Evolutionary conservation across 2,797 vertebrate species (phyloP).

Genomic region (Echeneis naucrates): DNA sequence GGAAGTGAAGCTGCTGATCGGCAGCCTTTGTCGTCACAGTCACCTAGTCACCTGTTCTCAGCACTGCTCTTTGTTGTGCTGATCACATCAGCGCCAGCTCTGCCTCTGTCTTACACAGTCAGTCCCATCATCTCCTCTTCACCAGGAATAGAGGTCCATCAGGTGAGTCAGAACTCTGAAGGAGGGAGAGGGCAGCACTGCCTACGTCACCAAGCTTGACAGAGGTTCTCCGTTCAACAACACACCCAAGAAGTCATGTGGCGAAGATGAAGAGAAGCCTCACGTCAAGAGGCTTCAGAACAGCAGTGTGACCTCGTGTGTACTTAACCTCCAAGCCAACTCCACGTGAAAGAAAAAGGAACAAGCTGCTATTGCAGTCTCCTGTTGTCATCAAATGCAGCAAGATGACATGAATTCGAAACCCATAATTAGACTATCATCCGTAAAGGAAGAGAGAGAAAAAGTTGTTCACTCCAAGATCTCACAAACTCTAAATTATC

Average conservation of each 20-base stretch:
- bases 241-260: conserved; percentile 7
- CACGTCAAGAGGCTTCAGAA: background rate
- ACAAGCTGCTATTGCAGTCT: conserved; percentile 11
- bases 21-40: conserved; percentile 27
- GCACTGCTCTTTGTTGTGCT: conserved; percentile 54
- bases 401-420: conserved; percentile 25
- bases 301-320: conserved; percentile 14
- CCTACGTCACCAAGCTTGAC: conserved; percentile 71
- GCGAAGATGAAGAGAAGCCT: conserved; percentile 18
- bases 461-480: background rate
- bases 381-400: conserved; percentile 18
- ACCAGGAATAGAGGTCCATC: conserved; percentile 72
- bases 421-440: background rate
- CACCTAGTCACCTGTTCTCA: conserved; percentile 30
- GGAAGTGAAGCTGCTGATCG: conserved; percentile 6
- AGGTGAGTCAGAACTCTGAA: conserved; percentile 80
- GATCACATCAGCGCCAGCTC: conserved; percentile 64
- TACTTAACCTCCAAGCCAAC: conserved; percentile 9
- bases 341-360: background rate
- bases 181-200: conserved; percentile 50
- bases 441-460: background rate
- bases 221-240: conserved; percentile 47
- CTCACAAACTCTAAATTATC: background rate
- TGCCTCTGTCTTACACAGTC: conserved; percentile 47
- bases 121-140: conserved; percentile 64